These are phyloP conservation scores for Aricia artaxerxes DNA, from an alignment of 2,888 invertebrate genomes.

Conservation along the genomic window DNA sequence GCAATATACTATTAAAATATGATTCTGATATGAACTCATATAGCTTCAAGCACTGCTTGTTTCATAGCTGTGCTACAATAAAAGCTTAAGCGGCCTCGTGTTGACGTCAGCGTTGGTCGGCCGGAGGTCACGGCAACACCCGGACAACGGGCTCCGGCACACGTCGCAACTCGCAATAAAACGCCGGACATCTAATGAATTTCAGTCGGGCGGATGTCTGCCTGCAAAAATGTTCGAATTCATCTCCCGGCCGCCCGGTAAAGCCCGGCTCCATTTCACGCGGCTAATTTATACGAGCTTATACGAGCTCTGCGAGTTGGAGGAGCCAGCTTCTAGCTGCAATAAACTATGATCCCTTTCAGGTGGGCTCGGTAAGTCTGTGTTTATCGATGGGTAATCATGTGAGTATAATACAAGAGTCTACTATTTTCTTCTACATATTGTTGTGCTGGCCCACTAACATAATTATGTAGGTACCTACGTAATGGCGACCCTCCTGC, in stretches of 20 bases:
- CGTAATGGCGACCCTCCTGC: background rate
- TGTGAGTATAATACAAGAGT: background rate
- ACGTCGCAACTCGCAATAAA: conserved; percentile 16
- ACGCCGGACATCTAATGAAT: conserved; percentile 13
- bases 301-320: background rate
- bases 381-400: background rate
- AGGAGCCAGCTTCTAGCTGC: background rate
- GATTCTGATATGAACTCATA: too few species aligned
- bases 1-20: too few species aligned
- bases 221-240: conserved; percentile 34
- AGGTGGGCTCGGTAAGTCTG: background rate
- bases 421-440: too few species aligned
- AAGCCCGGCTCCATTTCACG: background rate
- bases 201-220: conserved; percentile 12
- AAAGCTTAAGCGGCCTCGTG: background rate
- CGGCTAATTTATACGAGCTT: conserved; percentile 21
- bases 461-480: background rate
- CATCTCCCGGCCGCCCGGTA: conserved; percentile 12
- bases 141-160: background rate
- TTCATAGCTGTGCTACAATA: too few species aligned
- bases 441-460: too few species aligned
- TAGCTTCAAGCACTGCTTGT: too few species aligned
- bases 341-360: background rate
- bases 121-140: background rate
- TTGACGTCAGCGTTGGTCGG: background rate